These are phyloP conservation scores for Eupristina koningsbergeri DNA, from an alignment of 1,140 invertebrate species.

Conservation along the genomic window DNA sequence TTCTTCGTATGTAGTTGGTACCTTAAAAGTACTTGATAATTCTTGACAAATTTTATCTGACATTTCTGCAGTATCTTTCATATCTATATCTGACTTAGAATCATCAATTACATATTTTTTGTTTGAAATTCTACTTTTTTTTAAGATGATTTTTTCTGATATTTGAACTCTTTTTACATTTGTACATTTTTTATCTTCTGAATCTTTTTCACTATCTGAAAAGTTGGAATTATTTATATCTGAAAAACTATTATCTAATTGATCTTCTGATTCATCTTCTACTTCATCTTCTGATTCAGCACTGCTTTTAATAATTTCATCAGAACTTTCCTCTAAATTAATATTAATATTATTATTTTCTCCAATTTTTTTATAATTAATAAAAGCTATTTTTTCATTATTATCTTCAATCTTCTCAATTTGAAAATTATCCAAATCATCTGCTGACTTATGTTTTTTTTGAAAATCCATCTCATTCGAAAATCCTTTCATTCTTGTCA, in stretches of 20 bases:
- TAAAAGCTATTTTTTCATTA: too few species aligned
- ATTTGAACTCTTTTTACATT: not conserved
- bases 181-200: constrained; percentile 28
- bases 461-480: constrained; percentile 63
- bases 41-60: constrained; percentile 78
- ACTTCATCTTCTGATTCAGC: constrained; percentile 60
- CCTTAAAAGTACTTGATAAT: constrained; percentile 81
- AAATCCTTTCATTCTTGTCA: constrained; percentile 83
- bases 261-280: constrained; percentile 56
- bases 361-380: constrained; percentile 61
- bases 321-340: constrained; percentile 62
- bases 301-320: constrained; percentile 59
- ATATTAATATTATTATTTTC: constrained; percentile 57
- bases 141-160: not conserved
- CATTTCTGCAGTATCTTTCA: constrained; percentile 69
- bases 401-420: constrained; percentile 72
- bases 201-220: constrained; percentile 64
- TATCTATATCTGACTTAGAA: constrained; percentile 42
- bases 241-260: constrained; percentile 69
- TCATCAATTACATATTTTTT: constrained; percentile 49
- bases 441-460: constrained; percentile 78
- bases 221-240: constrained; percentile 70
- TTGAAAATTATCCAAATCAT: constrained; percentile 84
- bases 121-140: constrained; percentile 15
- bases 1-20: constrained; percentile 79